Conservation (phyloP, 2,113 vertebrate species). For the Perccottus glenii region DNA sequence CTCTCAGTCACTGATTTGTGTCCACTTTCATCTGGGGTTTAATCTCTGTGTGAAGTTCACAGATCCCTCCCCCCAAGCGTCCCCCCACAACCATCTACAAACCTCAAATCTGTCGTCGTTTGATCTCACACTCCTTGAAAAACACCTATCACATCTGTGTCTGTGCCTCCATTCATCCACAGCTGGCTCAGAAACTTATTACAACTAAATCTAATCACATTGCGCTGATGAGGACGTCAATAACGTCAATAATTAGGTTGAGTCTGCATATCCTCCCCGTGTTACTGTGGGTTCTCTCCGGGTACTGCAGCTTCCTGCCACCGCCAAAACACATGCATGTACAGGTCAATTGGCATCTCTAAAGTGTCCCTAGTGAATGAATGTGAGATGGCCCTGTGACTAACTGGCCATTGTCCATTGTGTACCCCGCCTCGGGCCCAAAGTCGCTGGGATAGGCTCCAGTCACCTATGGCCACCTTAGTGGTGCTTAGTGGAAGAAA, state of each 20-base stretch:
- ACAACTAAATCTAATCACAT: neutral
- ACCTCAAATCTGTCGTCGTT: slow-evolving; percentile 40
- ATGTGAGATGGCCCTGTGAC: no score
- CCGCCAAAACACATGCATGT: no score
- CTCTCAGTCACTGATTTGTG: slow-evolving; percentile 70
- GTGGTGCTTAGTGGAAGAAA: no score
- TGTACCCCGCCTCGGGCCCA: no score
- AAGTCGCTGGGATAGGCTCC: no score
- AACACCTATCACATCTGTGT: slow-evolving; percentile 30
- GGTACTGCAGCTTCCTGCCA: no score
- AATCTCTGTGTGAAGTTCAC: slow-evolving; percentile 71
- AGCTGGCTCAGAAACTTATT: neutral
- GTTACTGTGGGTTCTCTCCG: no score
- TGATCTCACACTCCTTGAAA: slow-evolving; percentile 44
- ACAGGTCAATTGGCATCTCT: no score
- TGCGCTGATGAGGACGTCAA: neutral
- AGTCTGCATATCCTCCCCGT: no score
- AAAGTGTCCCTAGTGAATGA: no score
- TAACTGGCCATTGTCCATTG: no score
- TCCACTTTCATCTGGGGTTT: slow-evolving; percentile 78
- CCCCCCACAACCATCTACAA: slow-evolving; percentile 1
- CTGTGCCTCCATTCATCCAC: neutral
- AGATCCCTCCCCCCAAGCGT: slow-evolving; percentile 5
- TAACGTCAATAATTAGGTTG: neutral
- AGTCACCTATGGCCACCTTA: no score